These are phyloP conservation scores for Plutella xylostella DNA, from an alignment of 2,888 invertebrate species.

Conservation along the genomic window DNA sequence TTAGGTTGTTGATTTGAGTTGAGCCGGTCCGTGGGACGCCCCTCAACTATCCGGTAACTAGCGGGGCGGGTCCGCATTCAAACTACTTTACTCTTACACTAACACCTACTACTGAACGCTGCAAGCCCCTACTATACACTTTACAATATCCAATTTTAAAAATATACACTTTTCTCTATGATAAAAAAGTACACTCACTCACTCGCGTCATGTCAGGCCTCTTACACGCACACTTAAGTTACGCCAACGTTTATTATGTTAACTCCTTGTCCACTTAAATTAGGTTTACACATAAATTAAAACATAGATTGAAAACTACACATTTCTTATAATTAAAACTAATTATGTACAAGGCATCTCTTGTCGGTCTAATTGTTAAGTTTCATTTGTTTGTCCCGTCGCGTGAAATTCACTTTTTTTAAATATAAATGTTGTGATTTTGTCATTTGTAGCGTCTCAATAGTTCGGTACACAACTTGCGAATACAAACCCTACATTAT, in stretches of 20 bases:
- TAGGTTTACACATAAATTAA: constrained; percentile 65
- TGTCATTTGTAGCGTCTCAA: not conserved
- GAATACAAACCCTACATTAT: constrained; percentile 29
- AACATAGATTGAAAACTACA: constrained; percentile 66
- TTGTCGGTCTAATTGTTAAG: constrained; percentile 30
- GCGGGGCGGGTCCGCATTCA: too few species aligned
- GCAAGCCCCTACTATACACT: constrained; percentile 58
- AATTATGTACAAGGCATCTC: constrained; percentile 65
- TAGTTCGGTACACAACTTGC: not conserved
- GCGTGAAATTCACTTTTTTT: not conserved
- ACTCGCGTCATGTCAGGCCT: constrained; percentile 35
- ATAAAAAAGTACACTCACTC: constrained; percentile 5
- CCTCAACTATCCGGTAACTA: constrained; percentile 52
- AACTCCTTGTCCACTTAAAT: constrained; percentile 51
- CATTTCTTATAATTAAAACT: constrained; percentile 41
- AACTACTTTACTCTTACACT: constrained; percentile 8
- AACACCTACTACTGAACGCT: constrained; percentile 40
- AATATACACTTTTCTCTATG: constrained; percentile 40
- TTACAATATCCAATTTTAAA: constrained; percentile 35
- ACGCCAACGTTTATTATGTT: constrained; percentile 38
- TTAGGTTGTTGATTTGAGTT: too few species aligned
- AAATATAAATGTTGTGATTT: not conserved
- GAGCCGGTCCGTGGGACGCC: too few species aligned
- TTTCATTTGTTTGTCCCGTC: constrained; percentile 24
- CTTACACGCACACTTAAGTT: constrained; percentile 28